These are phyloP conservation scores for Propithecus perrieri DNA, from an alignment of 2,797 vertebrate genomes.

Conservation along the genomic window DNA sequence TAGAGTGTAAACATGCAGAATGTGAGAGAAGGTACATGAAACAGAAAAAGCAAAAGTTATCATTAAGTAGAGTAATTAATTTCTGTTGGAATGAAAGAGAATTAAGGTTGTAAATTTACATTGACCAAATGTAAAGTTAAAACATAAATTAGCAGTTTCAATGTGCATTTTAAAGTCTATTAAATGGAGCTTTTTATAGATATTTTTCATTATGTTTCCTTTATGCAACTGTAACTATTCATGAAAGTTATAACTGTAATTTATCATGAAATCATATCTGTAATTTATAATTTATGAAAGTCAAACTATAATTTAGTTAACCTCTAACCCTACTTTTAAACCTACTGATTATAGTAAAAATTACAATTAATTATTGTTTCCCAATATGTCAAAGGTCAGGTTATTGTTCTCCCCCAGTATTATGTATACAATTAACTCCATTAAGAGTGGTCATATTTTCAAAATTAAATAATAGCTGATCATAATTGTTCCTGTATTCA, in stretches of 20 bases:
- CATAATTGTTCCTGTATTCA: not conserved
- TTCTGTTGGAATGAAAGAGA: constrained; percentile 24
- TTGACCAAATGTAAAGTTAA: not conserved
- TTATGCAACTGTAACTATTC: not conserved
- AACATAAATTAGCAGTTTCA: not conserved
- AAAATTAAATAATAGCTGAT: constrained; percentile 29
- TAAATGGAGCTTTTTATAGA: not conserved
- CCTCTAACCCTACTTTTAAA: not conserved
- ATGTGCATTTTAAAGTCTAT: not conserved
- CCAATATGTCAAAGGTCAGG: not conserved
- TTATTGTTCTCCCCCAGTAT: not conserved
- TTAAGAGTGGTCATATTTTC: not conserved
- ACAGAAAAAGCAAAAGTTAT: not conserved
- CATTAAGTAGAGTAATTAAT: not conserved
- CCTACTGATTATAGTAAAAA: not conserved
- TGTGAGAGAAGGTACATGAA: not conserved
- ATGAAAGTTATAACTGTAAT: not conserved
- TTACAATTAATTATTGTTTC: not conserved
- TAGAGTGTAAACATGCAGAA: not conserved
- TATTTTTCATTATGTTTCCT: constrained; percentile 24
- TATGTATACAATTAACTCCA: not conserved
- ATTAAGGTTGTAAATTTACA: not conserved
- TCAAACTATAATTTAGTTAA: not conserved
- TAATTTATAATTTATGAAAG: constrained; percentile 15
- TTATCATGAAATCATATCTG: not conserved